Conservation (phyloP, 2,113 vertebrate genomes). For the Sapayoa aenigma region DNA sequence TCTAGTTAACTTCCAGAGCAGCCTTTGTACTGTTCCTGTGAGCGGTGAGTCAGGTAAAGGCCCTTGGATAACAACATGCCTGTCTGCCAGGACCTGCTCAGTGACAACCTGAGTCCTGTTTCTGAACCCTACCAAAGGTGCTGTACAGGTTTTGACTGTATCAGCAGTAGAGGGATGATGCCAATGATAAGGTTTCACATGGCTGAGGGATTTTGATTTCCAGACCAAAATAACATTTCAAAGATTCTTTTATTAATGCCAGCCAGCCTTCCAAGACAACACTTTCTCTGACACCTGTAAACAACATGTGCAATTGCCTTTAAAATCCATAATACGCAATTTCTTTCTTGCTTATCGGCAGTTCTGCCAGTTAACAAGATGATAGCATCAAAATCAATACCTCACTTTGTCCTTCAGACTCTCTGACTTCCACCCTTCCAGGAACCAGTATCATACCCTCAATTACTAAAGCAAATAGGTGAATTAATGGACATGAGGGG, state of each 20-base stretch:
- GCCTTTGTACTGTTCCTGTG: neutral
- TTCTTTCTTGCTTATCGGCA: neutral
- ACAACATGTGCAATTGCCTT: neutral
- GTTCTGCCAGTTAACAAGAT: slow-evolving; percentile 13
- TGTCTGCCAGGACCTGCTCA: neutral
- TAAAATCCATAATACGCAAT: neutral
- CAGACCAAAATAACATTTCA: neutral
- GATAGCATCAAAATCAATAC: slow-evolving; percentile 40
- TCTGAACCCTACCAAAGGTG: neutral
- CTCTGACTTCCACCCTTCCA: slow-evolving; percentile 30
- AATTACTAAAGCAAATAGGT: neutral
- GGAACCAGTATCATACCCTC: neutral
- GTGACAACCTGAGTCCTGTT: neutral
- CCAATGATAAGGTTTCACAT: neutral
- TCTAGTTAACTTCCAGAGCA: neutral
- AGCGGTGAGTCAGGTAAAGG: neutral
- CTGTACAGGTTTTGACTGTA: neutral
- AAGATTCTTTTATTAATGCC: neutral
- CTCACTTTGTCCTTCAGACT: slow-evolving; percentile 9
- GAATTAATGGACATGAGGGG: neutral
- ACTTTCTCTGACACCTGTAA: neutral
- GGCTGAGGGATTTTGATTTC: neutral
- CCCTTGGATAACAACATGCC: neutral
- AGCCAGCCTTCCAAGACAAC: neutral
- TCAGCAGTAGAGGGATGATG: neutral